phyloP scores from a whole-genome alignment of 2,888 invertebrate species.

The Subacronicta megacephala region DNA sequence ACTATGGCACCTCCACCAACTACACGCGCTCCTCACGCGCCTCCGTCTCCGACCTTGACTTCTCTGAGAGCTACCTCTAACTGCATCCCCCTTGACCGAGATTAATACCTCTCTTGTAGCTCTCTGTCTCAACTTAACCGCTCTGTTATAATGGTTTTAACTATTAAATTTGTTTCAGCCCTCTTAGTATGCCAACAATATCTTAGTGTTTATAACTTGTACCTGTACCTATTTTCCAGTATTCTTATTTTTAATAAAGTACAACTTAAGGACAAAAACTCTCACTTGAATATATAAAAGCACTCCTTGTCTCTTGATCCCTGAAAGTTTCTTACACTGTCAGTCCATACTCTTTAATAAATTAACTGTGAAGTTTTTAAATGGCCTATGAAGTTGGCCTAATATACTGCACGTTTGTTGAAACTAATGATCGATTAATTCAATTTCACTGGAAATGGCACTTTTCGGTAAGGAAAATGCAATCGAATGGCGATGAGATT shows the following conservation, averaged over 20 bases:
- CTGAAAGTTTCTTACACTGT: slow-evolving; percentile 8
- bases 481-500: slow-evolving; percentile 57
- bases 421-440: slow-evolving; percentile 43
- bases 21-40: slow-evolving; percentile 95
- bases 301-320: slow-evolving; percentile 22
- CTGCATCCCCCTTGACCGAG: slow-evolving; percentile 12
- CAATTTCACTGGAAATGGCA: slow-evolving; percentile 32
- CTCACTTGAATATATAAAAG: slow-evolving; percentile 20
- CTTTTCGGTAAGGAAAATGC: slow-evolving; percentile 40
- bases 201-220: slow-evolving; percentile 34
- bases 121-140: slow-evolving; percentile 24
- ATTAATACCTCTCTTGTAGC: slow-evolving; percentile 16
- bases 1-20: slow-evolving; percentile 94
- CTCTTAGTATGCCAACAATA: slow-evolving; percentile 25
- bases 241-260: slow-evolving; percentile 36
- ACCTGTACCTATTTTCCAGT: slow-evolving; percentile 44
- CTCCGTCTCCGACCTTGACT: slow-evolving; percentile 96
- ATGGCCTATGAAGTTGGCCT: slow-evolving; percentile 48
- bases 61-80: slow-evolving; percentile 96
- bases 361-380: slow-evolving; percentile 26
- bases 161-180: slow-evolving; percentile 39
- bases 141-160: slow-evolving; percentile 34
- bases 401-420: slow-evolving; percentile 35
- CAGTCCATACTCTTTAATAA: slow-evolving; percentile 19
- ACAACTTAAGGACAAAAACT: slow-evolving; percentile 21